Evolutionary conservation across 2,888 invertebrate species (phyloP), one percentile per base, ranked within the genome.

Genomic region (Alcis repandata): DNA sequence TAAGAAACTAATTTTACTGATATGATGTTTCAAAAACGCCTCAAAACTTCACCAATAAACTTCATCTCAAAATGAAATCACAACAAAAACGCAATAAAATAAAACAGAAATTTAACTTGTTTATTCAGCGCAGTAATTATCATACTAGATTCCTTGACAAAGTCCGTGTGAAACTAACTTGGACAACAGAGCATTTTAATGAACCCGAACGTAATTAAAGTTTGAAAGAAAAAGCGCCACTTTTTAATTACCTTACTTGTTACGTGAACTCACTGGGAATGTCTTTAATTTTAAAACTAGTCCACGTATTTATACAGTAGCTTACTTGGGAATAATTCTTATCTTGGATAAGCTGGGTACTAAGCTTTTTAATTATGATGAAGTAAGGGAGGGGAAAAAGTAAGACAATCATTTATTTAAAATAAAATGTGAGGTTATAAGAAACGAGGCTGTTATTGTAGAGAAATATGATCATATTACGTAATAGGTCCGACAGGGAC

Each of bases 221-320:
- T 78, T 80, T 72, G 53, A 68, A 75, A 77, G 76, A 79, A 82
- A 79, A 78, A 71, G 74, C 69, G 68, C 67, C 66, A 64, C 69
- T 69, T 66, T 78, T 76, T 76, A 80, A 81, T 79, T 78, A 76
- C 74, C 73, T 70, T 66, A 67, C 76, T 71, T 76, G 73, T 76
- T 72, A 71, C 75, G 60, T 70, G 69, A 69, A 71, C 70, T 74
- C 59, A 68, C 75, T 70, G 66, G 65, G 63, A 79, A 76, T 72
- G 69, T 70, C 54, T 67, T 65, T 59, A 64, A 59, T 63, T 63
- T 52, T 70, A 67, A 60, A 72, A 70, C 63, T 64, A 70, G 59
- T 22, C 7, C 43, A 59, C 58, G 56, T 53, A 60, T 52, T 70
- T 63, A 51, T 68, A 63, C 48, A 46, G 57, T 48, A 52, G 38